Conservation (phyloP, 2,888 invertebrate genomes). For the Philaethria dido region DNA sequence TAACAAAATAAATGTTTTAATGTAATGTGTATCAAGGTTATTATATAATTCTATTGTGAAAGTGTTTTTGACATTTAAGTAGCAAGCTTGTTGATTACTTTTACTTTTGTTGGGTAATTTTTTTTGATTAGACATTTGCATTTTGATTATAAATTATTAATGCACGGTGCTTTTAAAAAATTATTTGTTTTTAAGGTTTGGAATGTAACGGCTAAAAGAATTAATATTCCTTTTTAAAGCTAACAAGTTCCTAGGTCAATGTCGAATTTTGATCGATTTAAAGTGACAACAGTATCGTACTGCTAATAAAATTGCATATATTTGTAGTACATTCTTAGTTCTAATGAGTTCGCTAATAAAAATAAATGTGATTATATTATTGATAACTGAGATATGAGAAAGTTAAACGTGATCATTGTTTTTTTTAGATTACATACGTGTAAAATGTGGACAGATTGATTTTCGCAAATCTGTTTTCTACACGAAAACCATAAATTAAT, state of each 20-base stretch:
- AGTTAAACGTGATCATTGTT: slow-evolving; percentile 29
- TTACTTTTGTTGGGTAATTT: slow-evolving; percentile 56
- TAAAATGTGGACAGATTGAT: slow-evolving; percentile 57
- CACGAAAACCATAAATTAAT: slow-evolving; percentile 9
- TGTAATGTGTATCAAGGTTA: slow-evolving; percentile 42
- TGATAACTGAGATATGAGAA: slow-evolving; percentile 18
- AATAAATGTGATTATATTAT: slow-evolving; percentile 52
- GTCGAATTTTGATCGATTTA: slow-evolving; percentile 48
- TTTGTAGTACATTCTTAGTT: slow-evolving; percentile 6
- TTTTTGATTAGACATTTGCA: slow-evolving; percentile 40
- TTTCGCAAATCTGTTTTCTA: slow-evolving; percentile 7
- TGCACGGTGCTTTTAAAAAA: not conserved
- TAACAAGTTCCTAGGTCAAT: slow-evolving; percentile 47
- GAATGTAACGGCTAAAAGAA: not conserved
- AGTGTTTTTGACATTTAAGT: slow-evolving; percentile 60
- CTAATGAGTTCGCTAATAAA: slow-evolving; percentile 43
- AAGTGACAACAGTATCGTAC: slow-evolving; percentile 38
- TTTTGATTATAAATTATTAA: slow-evolving; percentile 13
- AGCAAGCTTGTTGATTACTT: slow-evolving; percentile 64
- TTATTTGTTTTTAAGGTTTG: not conserved
- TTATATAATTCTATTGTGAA: slow-evolving; percentile 51
- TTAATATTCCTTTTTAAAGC: not conserved
- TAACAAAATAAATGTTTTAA: slow-evolving; percentile 36
- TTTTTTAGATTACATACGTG: slow-evolving; percentile 60
- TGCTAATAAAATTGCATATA: slow-evolving; percentile 31